A percentile compares a stretch with the other conserved stretches of the same genome.
Evolutionary conservation across 2,797 vertebrate species (phyloP).

Genomic region (Eulemur rubriventer): DNA sequence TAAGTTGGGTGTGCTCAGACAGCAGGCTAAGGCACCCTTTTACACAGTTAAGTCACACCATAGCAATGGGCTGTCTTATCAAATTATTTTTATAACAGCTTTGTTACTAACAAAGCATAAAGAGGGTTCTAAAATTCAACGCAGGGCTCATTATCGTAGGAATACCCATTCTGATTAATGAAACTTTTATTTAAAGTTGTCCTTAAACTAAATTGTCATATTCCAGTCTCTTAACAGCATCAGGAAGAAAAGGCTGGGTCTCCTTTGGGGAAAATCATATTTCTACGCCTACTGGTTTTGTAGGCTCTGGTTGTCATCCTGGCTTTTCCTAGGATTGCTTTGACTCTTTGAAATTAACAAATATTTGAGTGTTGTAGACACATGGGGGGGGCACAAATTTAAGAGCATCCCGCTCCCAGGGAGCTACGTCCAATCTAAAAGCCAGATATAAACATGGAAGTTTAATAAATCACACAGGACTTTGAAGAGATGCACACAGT

Average conservation of each 20-base stretch:
- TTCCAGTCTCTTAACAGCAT: conserved; percentile 50
- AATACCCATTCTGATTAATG: conserved; percentile 64
- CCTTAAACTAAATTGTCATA: conserved; percentile 58
- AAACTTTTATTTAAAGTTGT: conserved; percentile 74
- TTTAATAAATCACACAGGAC: background rate
- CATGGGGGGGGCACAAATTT: background rate
- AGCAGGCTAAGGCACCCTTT: conserved; percentile 51
- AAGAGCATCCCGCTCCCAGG: background rate
- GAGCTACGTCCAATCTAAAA: background rate
- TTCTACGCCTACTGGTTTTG: conserved; percentile 23
- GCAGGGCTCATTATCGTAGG: conserved; percentile 54
- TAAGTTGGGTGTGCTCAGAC: conserved; percentile 79
- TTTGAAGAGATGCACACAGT: background rate
- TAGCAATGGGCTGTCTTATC: conserved; percentile 45
- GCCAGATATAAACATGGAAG: background rate
- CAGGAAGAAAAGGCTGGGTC: conserved; percentile 36
- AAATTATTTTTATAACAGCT: conserved; percentile 76
- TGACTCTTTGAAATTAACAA: background rate
- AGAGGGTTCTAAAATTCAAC: conserved; percentile 70
- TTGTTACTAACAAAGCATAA: conserved; percentile 74
- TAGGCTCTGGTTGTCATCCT: background rate
- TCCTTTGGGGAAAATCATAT: conserved; percentile 40
- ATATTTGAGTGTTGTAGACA: background rate
- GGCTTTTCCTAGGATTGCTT: background rate
- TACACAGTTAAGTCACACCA: conserved; percentile 46